Conservation (phyloP, 1,140 invertebrate species). For the honey bee (Apis mellifera) region Amel_HAv3.1 CM009934.2:3076001-3076500, state of each 20-base stretch:
- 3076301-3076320: slow-evolving; percentile 21
- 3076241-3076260: slow-evolving; percentile 49
- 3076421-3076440: slow-evolving; percentile 38
- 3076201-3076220: background rate
- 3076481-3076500: background rate
- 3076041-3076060: too few species aligned
- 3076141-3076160: too few species aligned
- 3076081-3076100: too few species aligned
- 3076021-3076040: too few species aligned
- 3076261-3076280: slow-evolving; percentile 46
- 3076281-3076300: slow-evolving; percentile 39
- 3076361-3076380: slow-evolving; percentile 32
- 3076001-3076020: too few species aligned
- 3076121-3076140: too few species aligned
- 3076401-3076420: slow-evolving; percentile 24
- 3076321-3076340: slow-evolving; percentile 34
- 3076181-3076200: too few species aligned
- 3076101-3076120: too few species aligned
- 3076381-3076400: background rate
- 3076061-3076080: too few species aligned
- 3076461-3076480: slow-evolving; percentile 39
- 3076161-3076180: too few species aligned
- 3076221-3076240: slow-evolving; percentile 8
- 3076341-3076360: slow-evolving; percentile 15
- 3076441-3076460: background rate